Evolutionary conservation across 2,797 vertebrate species (phyloP), one percentile per base, ranked within the genome.

Genomic region (Atherinosoma microstoma): DNA sequence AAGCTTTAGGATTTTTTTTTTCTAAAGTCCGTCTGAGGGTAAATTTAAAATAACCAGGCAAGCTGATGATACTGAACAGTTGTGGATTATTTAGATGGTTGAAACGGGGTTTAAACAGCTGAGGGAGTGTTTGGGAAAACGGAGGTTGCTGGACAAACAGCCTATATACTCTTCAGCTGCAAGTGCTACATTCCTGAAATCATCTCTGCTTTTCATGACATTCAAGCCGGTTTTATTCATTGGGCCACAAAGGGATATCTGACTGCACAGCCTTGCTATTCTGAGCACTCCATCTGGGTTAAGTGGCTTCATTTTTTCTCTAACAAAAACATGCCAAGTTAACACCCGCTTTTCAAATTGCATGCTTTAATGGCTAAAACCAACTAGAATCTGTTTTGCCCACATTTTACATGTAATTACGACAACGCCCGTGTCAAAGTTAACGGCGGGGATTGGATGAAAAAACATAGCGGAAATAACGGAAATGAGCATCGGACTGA

Each of bases 391-490:
- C 18, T 20, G 20, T 56, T 74, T 38, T 59, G 34, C 54, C 45
- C 35, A 13, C 54, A 60, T 75, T 80, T 69, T 49, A 29, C 42
- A 20, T 57, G 57, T 51, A 74, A 36, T 73, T 71, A 61, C 87
- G 94, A 94, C 93, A 93, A 94, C 94, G 94, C 93, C 94, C 93
- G 91, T 70, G 45, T 72, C 18, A 83, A 89, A 87, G 86, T 87
- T 92, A 89, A 85, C 80, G 84, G 89, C 80, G 84, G 89, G 84
- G 84, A 75, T 77, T 67, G 57, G 64, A 72, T 68, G 73, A 84
- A 80, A 75, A 78, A 88, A 91, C 84, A 90, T 92, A 94, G 91
- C 92, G 92, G 92, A 91, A 93, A 89, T 68, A 94, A 92, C 93
- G 92, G 92, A 91, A 93, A 89, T 66, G 78, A 83, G 77, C 74